phyloP scores from a whole-genome alignment of 1,140 invertebrate species.

The Fopius arisanus region DNA sequence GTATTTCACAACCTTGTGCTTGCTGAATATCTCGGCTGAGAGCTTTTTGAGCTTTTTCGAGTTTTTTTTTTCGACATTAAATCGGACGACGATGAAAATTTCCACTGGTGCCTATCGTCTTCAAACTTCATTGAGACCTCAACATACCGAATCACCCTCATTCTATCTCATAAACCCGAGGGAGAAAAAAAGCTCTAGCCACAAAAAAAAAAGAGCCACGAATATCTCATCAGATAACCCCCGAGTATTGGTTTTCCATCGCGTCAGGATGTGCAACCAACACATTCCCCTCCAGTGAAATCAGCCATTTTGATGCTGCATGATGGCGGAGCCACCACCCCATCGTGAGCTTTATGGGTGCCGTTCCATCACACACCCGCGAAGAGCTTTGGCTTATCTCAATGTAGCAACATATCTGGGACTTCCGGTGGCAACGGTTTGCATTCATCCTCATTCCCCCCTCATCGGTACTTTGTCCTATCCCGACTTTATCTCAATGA shows the following conservation, averaged over 20 bases:
- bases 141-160: background rate
- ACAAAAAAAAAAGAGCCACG: background rate
- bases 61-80: too few species aligned
- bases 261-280: background rate
- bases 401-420: constrained; percentile 61
- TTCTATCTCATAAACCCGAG: background rate
- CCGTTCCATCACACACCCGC: constrained; percentile 53
- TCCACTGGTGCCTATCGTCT: too few species aligned
- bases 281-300: background rate
- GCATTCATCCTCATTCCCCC: constrained; percentile 19
- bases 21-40: too few species aligned
- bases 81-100: too few species aligned
- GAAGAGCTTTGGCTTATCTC: constrained; percentile 62
- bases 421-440: constrained; percentile 49
- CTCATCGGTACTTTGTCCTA: constrained; percentile 4
- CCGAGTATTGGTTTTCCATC: background rate
- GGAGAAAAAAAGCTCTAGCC: background rate
- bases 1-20: too few species aligned
- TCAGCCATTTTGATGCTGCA: constrained; percentile 54
- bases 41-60: too few species aligned
- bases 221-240: constrained; percentile 2
- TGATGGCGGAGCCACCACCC: constrained; percentile 41
- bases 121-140: background rate
- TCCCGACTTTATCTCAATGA: background rate
- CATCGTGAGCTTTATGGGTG: constrained; percentile 54